Conservation (phyloP, 37 sponge, comb jelly and placozoan species). For the Theonella swinhoei region DNA sequence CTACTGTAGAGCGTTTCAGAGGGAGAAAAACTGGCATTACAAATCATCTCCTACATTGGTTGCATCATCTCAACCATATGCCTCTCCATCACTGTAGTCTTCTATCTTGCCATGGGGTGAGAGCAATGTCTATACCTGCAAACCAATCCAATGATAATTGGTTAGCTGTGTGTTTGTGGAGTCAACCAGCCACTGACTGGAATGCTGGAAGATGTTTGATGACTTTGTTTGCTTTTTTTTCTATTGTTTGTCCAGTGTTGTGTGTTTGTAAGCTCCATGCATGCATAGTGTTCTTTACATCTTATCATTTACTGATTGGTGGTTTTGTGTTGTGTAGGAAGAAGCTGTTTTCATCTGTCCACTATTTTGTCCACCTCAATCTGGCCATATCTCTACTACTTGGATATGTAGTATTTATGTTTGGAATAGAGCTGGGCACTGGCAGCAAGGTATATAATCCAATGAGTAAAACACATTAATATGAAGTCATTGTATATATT, state of each 20-base stretch:
- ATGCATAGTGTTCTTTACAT: too few species aligned
- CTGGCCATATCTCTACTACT: constrained; percentile 12
- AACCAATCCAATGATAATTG: too few species aligned
- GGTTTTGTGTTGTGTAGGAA: background rate
- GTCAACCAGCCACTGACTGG: too few species aligned
- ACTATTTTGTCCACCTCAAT: constrained; percentile 16
- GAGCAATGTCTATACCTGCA: too few species aligned
- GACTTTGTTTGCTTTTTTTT: too few species aligned
- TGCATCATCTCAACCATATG: constrained; percentile 62
- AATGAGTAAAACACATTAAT: background rate
- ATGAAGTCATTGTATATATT: background rate
- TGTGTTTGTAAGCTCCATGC: too few species aligned
- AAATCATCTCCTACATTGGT: constrained; percentile 62
- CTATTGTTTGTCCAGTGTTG: too few species aligned
- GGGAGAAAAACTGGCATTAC: constrained; percentile 24
- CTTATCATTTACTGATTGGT: too few species aligned
- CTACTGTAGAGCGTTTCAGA: constrained; percentile 2
- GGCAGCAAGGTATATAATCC: constrained; percentile 7
- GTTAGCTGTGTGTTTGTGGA: too few species aligned
- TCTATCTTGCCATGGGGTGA: constrained; percentile 55
- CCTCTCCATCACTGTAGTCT: constrained; percentile 46
- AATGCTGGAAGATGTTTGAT: too few species aligned
- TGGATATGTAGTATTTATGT: constrained; percentile 9
- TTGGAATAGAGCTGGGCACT: constrained; percentile 16
- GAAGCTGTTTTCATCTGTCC: constrained; percentile 9